These are phyloP conservation scores for Isaurus tuberculatus DNA, from an alignment of 92 coral and sea anemone species.

Conservation along the genomic window DNA sequence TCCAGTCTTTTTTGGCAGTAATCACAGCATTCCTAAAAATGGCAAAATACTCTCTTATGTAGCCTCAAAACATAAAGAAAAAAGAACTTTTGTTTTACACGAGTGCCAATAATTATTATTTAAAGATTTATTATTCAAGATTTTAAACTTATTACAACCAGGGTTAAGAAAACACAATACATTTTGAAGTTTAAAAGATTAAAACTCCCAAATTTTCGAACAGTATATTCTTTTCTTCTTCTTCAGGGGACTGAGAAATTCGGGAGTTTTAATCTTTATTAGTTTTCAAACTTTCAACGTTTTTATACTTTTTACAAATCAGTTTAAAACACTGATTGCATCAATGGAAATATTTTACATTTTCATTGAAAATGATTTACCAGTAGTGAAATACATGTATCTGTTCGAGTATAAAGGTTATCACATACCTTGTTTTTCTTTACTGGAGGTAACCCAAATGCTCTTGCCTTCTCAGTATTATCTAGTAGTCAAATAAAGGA, in stretches of 20 bases:
- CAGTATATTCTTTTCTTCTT: background rate
- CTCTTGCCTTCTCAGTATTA: background rate
- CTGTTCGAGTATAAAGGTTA: slow-evolving; percentile 1
- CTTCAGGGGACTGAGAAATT: background rate
- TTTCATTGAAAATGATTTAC: background rate
- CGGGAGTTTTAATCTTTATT: too few species aligned
- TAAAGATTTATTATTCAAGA: background rate
- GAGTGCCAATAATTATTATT: background rate
- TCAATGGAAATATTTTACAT: too few species aligned
- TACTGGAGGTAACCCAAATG: background rate
- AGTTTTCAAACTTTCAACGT: too few species aligned
- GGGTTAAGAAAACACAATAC: background rate
- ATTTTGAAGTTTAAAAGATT: background rate
- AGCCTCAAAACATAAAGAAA: slow-evolving; percentile 9
- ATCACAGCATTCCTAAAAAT: slow-evolving; percentile 12
- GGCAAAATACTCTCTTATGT: background rate
- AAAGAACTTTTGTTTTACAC: background rate
- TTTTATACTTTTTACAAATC: too few species aligned
- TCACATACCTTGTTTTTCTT: slow-evolving; percentile 6
- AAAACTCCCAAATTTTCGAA: too few species aligned
- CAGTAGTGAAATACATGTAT: background rate
- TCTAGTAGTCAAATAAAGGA: slow-evolving; percentile 4
- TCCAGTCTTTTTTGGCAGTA: too few species aligned
- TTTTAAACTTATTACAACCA: background rate
- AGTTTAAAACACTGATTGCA: too few species aligned